These are phyloP conservation scores for Corythaeola cristata DNA, from an alignment of 2,113 vertebrate genomes.

Conservation along the genomic window DNA sequence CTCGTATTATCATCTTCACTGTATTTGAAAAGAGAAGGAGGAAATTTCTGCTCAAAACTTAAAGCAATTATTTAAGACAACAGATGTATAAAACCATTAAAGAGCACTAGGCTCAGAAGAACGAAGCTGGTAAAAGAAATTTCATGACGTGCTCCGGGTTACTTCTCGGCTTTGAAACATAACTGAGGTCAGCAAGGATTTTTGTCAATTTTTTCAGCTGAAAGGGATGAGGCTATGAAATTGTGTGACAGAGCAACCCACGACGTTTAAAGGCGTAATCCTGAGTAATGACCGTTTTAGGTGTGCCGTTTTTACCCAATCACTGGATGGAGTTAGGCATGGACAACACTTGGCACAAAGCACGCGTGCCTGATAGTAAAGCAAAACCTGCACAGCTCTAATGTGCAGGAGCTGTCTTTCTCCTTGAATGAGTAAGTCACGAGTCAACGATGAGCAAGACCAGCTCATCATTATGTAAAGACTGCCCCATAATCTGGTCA, in stretches of 20 bases:
- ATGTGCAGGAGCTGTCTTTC: neutral
- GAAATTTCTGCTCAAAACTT: neutral
- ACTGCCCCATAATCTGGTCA: neutral
- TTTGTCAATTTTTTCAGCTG: neutral
- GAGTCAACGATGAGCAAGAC: neutral
- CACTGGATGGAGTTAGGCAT: neutral
- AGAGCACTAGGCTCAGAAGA: neutral
- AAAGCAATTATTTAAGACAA: neutral
- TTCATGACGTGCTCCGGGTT: neutral
- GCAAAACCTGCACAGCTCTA: neutral
- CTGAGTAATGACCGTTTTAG: neutral
- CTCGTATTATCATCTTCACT: neutral
- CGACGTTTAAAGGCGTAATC: accelerated
- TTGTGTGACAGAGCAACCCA: neutral
- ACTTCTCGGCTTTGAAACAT: neutral
- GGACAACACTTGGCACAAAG: neutral
- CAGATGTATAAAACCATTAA: neutral
- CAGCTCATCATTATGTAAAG: neutral
- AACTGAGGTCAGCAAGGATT: neutral
- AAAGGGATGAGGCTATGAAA: neutral
- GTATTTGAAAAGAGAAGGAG: neutral
- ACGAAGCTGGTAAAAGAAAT: neutral
- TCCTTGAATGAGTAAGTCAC: neutral
- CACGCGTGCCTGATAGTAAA: neutral
- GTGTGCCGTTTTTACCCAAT: neutral